Evolutionary conservation across 2,797 vertebrate species (phyloP).

Genomic region (Ispidina picta): DNA sequence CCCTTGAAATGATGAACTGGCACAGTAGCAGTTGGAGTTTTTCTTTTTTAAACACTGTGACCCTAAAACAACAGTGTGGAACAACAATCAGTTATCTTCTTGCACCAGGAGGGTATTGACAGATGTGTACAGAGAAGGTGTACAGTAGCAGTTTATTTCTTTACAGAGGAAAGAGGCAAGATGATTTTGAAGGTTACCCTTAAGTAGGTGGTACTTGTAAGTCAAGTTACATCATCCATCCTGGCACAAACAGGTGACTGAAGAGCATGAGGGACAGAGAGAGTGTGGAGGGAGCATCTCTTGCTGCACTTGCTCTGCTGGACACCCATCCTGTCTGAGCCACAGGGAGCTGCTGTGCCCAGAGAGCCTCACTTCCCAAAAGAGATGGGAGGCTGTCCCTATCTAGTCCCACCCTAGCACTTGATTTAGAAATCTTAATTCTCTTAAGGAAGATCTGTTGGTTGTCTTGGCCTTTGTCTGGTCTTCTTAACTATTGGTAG

Average conservation of each 20-base stretch:
- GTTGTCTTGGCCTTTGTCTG: neutral
- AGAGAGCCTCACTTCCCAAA: neutral
- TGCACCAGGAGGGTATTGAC: neutral
- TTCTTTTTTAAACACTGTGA: neutral
- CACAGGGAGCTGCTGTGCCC: rapidly evolving
- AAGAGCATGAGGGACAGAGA: neutral
- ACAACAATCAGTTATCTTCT: neutral
- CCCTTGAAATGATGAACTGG: neutral
- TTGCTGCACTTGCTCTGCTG: neutral
- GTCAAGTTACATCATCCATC: neutral
- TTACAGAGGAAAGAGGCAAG: neutral
- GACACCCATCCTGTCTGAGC: too few species aligned
- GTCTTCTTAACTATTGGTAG: neutral
- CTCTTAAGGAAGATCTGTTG: neutral
- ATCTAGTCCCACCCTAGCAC: neutral
- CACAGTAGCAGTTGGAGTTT: neutral
- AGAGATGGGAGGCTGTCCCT: neutral
- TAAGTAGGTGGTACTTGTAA: neutral
- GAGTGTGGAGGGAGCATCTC: rapidly evolving
- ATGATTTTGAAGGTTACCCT: neutral
- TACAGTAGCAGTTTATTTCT: neutral
- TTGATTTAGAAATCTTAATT: neutral
- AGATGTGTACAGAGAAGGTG: neutral
- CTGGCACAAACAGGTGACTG: neutral
- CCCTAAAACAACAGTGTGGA: neutral